A percentile compares a stretch with the other conserved stretches of the same genome.
Evolutionary conservation across 35 echinoderm and acorn worm genomes (phyloP).

Genomic region (Ophioderma brevispina): DNA sequence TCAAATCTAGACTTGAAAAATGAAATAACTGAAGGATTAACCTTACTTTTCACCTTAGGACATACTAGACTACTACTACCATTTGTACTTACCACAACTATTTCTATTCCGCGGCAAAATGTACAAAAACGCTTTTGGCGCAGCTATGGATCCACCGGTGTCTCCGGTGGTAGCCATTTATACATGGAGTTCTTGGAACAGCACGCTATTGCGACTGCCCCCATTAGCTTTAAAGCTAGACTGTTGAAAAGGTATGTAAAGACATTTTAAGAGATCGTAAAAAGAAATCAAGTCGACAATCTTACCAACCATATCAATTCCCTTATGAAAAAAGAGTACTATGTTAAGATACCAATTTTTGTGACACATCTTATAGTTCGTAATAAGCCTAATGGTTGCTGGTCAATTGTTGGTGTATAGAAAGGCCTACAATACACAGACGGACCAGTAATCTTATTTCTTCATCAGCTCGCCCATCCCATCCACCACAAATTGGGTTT

Average conservation of each 20-base stretch:
- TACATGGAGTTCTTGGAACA: conserved; percentile 32
- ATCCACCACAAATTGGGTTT: too few species aligned
- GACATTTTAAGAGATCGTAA: not conserved
- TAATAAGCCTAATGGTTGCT: too few species aligned
- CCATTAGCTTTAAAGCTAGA: not conserved
- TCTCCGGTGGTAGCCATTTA: conserved; percentile 2
- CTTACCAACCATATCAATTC: too few species aligned
- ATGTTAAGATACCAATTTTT: too few species aligned
- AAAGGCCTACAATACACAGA: too few species aligned
- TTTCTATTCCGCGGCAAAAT: not conserved
- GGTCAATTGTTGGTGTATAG: too few species aligned
- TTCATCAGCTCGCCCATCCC: too few species aligned
- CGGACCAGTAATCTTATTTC: too few species aligned
- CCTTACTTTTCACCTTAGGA: not conserved
- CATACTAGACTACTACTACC: not conserved
- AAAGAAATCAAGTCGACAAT: not conserved
- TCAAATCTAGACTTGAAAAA: not conserved
- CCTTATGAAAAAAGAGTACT: too few species aligned
- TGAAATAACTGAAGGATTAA: not conserved
- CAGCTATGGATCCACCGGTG: conserved; percentile 33
- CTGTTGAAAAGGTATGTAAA: conserved; percentile 21
- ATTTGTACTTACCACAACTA: conserved; percentile 5
- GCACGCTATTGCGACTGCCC: not conserved
- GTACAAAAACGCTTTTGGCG: conserved; percentile 13
- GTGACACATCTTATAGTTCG: too few species aligned